Evolutionary conservation across 1,140 invertebrate species (phyloP).

Genomic region (Bombus impatiens): DNA sequence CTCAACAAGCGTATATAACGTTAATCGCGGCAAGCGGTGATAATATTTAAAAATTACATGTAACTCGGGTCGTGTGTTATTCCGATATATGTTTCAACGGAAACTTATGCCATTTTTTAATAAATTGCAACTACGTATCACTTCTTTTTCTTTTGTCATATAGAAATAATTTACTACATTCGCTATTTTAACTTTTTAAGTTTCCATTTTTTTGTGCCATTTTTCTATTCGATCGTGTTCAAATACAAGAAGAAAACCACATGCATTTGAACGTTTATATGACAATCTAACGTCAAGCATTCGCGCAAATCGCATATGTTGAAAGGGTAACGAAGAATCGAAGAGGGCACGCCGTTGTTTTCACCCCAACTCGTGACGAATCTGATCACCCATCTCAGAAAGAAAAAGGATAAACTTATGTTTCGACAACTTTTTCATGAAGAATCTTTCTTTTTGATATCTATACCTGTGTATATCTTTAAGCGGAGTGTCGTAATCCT

Average conservation of each 20-base stretch:
- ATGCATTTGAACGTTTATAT: not conserved
- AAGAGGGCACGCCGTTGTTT: slow-evolving; percentile 21
- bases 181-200: not conserved
- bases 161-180: not conserved
- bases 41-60: slow-evolving; percentile 12
- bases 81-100: not conserved
- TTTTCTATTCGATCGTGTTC: not conserved
- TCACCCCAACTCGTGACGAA: slow-evolving; percentile 14
- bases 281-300: slow-evolving; percentile 6
- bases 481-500: slow-evolving; percentile 51
- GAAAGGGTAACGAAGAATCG: slow-evolving; percentile 4
- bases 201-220: not conserved
- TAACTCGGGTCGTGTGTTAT: not conserved
- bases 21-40: slow-evolving; percentile 20
- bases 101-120: not conserved
- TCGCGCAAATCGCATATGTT: not conserved
- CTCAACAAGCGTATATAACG: not conserved
- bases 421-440: slow-evolving; percentile 48
- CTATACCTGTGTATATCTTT: slow-evolving; percentile 52
- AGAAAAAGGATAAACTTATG: slow-evolving; percentile 17
- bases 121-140: not conserved
- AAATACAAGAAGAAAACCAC: not conserved
- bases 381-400: slow-evolving; percentile 45
- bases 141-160: not conserved
- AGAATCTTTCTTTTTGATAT: slow-evolving; percentile 46